These are phyloP conservation scores for Sebastes vulpes DNA, from an alignment of 2,797 vertebrate genomes.

Conservation along the genomic window DNA sequence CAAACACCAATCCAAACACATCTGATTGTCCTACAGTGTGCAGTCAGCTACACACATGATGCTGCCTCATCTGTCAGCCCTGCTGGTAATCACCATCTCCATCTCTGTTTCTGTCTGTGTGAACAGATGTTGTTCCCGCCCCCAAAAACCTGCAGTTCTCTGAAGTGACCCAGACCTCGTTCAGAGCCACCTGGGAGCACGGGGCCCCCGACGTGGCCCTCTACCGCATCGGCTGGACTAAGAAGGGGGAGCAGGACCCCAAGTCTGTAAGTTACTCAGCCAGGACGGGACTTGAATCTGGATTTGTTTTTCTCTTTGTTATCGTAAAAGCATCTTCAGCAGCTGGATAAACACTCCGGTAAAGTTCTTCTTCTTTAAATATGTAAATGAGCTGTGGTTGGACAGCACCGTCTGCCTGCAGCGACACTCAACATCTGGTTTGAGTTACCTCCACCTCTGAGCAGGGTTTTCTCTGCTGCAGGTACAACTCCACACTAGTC, in stretches of 20 bases:
- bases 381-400: conserved; percentile 29
- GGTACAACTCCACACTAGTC: not conserved
- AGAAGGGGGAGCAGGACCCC: conserved; percentile 75
- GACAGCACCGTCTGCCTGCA: not conserved
- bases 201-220: conserved; percentile 93
- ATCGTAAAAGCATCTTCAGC: conserved; percentile 11
- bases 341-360: conserved; percentile 18
- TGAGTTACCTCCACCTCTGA: not conserved
- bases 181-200: conserved; percentile 93
- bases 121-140: conserved; percentile 91
- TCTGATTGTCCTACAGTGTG: not conserved
- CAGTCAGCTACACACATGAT: not conserved
- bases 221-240: conserved; percentile 92
- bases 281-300: not conserved
- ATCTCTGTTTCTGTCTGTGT: not conserved
- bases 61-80: conserved; percentile 30
- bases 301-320: conserved; percentile 15
- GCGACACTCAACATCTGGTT: conserved; percentile 37
- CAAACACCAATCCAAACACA: not conserved
- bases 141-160: conserved; percentile 91
- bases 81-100: not conserved
- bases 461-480: not conserved
- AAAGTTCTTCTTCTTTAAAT: conserved; percentile 7
- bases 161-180: conserved; percentile 90
- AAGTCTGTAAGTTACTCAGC: conserved; percentile 50